Evolutionary conservation across 2,888 invertebrate genomes (phyloP), one percentile per base, ranked within the genome.

Genomic region (Pyralis farinalis): DNA sequence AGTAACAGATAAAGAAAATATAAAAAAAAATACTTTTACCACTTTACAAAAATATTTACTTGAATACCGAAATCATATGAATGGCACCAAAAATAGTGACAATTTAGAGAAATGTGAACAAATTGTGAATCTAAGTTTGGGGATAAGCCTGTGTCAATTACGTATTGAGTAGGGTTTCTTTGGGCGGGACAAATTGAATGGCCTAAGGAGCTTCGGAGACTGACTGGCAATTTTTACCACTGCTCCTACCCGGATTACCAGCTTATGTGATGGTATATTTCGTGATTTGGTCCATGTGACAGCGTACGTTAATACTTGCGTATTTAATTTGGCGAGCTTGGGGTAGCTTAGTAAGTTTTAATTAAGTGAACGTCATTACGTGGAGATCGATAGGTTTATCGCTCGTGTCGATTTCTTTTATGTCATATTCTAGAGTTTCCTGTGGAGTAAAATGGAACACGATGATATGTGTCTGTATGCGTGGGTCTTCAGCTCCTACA

Each of bases 61-160:
- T 16, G 16, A 16, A 4, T 4, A 16, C 16, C 4, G 3, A 16
- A 4, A 16, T 16, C 16, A 16, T 16, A 16, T 4, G 4, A 16
- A 16, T 16, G 16, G 4, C 16, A 4, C 16, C 3, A 25, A 25
- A 25, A 25, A 25, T 25, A 25, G 25, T 4, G n/a, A 25, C 7
- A 5, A 25, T 20, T 34, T 9, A 34, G 7, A 34, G 27, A 32
- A 20, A 27, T 39, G 39, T 70, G 78, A 77, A 83, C 78, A 79
- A 82, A 84, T 79, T 77, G 81, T 71, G 75, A 71, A 62, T 74
- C 75, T 71, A 75, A 81, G 65, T 81, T 76, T 58, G 61, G 70
- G 78, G 81, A 80, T 85, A 83, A 84, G 78, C 84, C 71, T 70
- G 71, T 82, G 84, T 85, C 84, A 85, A 84, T 85, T 85, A 85